These are phyloP conservation scores for Sminthurinus signatus DNA, from an alignment of 1,140 invertebrate genomes.

Conservation along the genomic window DNA sequence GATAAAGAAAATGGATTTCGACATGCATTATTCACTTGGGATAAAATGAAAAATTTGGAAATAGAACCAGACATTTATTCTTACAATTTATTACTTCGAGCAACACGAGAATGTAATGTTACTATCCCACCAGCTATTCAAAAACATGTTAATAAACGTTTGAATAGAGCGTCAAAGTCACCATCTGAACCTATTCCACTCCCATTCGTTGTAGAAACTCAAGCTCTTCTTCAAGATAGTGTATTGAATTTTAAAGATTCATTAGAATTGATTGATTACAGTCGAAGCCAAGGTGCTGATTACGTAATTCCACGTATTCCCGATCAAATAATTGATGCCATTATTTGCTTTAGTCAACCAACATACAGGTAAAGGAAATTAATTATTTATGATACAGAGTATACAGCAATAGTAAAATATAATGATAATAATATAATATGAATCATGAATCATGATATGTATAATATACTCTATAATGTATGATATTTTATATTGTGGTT, in stretches of 20 bases:
- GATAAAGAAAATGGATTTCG: slow-evolving; percentile 71
- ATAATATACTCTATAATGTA: too few relatives aligned
- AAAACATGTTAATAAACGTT: background rate
- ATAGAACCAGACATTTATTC: slow-evolving; percentile 62
- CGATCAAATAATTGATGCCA: background rate
- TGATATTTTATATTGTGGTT: too few relatives aligned
- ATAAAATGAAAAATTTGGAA: slow-evolving; percentile 61
- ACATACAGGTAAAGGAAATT: background rate
- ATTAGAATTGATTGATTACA: too few relatives aligned
- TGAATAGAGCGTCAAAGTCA: too few relatives aligned
- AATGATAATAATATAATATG: background rate
- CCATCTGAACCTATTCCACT: too few relatives aligned
- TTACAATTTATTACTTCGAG: slow-evolving; percentile 74
- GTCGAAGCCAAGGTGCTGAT: too few relatives aligned
- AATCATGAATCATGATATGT: too few relatives aligned
- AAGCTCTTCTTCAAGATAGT: slow-evolving; percentile 6
- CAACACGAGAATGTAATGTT: slow-evolving; percentile 62
- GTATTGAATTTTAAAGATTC: background rate
- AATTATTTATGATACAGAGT: background rate
- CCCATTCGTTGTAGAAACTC: slow-evolving; percentile 8
- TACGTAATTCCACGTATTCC: too few relatives aligned
- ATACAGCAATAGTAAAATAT: background rate
- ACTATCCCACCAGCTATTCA: slow-evolving; percentile 4
- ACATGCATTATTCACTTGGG: slow-evolving; percentile 74
- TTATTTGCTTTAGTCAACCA: background rate